Evolutionary conservation across 2,888 invertebrate genomes (phyloP), one percentile per base, ranked within the genome.

Genomic region (Carterocephalus palaemon): DNA sequence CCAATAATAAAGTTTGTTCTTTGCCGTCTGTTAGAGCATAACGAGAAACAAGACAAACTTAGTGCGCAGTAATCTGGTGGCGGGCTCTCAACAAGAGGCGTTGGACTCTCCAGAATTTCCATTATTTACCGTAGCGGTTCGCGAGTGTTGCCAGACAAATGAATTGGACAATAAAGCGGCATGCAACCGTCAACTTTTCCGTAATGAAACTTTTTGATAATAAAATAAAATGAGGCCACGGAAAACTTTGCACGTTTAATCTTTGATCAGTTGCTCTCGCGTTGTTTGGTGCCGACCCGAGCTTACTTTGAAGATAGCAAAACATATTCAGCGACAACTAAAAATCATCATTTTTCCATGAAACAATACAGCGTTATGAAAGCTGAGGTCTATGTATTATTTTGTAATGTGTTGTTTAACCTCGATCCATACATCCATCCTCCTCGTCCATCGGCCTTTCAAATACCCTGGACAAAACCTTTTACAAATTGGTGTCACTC

Each of bases 171-270:
- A 74, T 76, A 75, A 72, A 75, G 59, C 62, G 61, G 62, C 69
- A 67, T 75, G 62, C 67, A 72, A 69, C 64, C 69, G 69, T 73
- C 78, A 75, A 76, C 72, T 74, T 71, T 69, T 60, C 66, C 63
- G 56, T 67, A 68, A 70, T 69, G 66, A 75, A 77, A 75, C 67
- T 76, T 78, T 75, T 71, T 70, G 70, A 73, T 70, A 75, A 70
- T 74, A 75, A 74, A 67, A 62, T 64, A 53, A 59, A 72, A 68
- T 67, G 65, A 56, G 56, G 64, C 50, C 62, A 67, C 62, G 71
- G 62, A 49, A 69, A 71, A 67, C 61, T 70, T 72, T 61, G 55
- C 48, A 53, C 56, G 60, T 60, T 67, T 70, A 71, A 72, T 75
- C 72, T 75, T 70, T 75, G 70, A 75, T 73, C 70, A 70, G 65